A percentile compares a stretch with the other conserved stretches of the same genome.
These are phyloP conservation scores for Lacanobia wlatinum DNA, from an alignment of 2,888 invertebrate species.

Conservation along the genomic window DNA sequence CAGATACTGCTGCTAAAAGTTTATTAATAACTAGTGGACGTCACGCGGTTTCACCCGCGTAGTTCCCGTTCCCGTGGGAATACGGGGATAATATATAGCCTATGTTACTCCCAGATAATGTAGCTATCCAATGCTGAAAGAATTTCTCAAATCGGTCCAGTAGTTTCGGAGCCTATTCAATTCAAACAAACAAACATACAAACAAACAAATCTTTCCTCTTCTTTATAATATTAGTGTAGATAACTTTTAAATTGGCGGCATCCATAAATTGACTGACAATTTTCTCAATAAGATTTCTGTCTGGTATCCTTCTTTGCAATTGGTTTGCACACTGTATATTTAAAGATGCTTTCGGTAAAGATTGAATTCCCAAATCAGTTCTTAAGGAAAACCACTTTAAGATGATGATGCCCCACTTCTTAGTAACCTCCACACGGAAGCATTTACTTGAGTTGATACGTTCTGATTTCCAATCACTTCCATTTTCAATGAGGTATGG, in stretches of 20 bases:
- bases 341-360: not conserved
- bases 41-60: too few species aligned
- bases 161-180: too few species aligned
- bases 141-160: too few species aligned
- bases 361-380: not conserved
- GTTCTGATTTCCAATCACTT: constrained; percentile 1
- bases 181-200: too few species aligned
- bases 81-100: too few species aligned
- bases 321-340: not conserved
- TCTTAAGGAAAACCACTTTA: not conserved
- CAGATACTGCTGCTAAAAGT: not conserved
- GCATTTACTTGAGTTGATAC: not conserved
- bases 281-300: constrained; percentile 5
- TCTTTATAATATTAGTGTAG: too few species aligned
- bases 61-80: too few species aligned
- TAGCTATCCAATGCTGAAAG: too few species aligned
- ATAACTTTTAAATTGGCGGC: not conserved
- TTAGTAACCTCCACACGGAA: not conserved
- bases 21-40: not conserved
- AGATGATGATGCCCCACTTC: not conserved
- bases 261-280: constrained; percentile 18
- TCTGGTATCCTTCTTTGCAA: not conserved
- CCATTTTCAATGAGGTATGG: constrained; percentile 1
- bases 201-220: too few species aligned
- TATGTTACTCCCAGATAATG: too few species aligned